Base-by-base conservation (phyloP, 2,113 vertebrate species). In the Centropus bengalensis region DNA sequence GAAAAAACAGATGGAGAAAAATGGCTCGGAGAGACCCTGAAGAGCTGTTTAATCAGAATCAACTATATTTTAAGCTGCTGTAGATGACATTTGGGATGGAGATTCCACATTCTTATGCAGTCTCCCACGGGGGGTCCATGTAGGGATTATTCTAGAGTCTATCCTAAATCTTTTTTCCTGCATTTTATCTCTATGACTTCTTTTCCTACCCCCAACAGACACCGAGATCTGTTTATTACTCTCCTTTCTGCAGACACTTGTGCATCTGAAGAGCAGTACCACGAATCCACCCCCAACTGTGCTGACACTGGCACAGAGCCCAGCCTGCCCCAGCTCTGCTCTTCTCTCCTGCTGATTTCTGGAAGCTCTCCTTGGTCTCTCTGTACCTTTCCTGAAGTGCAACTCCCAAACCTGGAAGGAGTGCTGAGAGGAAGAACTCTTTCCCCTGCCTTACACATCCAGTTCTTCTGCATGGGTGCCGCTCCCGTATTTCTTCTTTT, bases 241-340 rank as follows among this genome's bases (percentile, higher is more conserved):
- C 71, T 52, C 30, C 67, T 24, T 88, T 58, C 71, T 30, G 47
- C 82, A 79, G 40, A 9, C 38, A 1, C 22, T 62, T 6, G 52
- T 23, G 51, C n/a, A 26, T 3, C 32, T n/a, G 63, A 49, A 33
- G 30, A 42, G 87, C 69, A 69, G 63, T 4, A 45, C 77, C 70
- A 45, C 0, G 0, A 33, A 4, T 13, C 26, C 1, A 2, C 28
- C 26, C 56, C 45, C 6, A 3, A 58, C 59, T 4, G 1, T 7
- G 7, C n/a, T 18, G 58, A 2, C n/a, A 1, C 38, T 1, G 45
- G 0, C 59, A 15, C 20, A 12, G 38, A 71, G 47, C 54, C 47
- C 86, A 27, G n/a, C 26, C 54, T 45, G 42, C n/a, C 56, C 45
- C 52, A 32, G 87, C 51, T 66, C 74, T 42, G 66, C 44, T 78